Conservation (phyloP, 2,888 invertebrate species). For the Watsonalla cultraria region DNA sequence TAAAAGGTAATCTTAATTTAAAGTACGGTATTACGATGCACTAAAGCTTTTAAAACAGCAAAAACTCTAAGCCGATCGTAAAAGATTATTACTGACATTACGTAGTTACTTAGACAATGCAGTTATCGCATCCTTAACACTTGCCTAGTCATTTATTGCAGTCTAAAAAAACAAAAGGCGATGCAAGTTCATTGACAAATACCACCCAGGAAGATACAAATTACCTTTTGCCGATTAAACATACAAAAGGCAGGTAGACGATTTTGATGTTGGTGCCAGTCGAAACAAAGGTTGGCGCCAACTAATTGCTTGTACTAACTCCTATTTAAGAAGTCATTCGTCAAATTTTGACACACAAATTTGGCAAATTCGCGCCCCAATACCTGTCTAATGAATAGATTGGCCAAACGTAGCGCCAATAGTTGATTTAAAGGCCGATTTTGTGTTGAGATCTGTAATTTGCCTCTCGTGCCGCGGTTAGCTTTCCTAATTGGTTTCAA, state of each 20-base stretch:
- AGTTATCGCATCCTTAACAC: neutral
- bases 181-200: slow-evolving; percentile 30
- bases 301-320: slow-evolving; percentile 13
- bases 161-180: slow-evolving; percentile 15
- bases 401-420: slow-evolving; percentile 27
- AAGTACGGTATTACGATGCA: no score
- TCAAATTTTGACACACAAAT: slow-evolving; percentile 49
- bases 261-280: slow-evolving; percentile 24
- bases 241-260: slow-evolving; percentile 35
- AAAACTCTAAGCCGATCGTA: neutral
- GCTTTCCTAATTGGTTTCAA: slow-evolving; percentile 12
- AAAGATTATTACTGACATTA: neutral
- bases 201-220: slow-evolving; percentile 42
- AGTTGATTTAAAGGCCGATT: slow-evolving; percentile 31
- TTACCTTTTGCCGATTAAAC: slow-evolving; percentile 24
- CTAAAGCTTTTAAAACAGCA: no score
- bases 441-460: slow-evolving; percentile 31
- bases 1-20: no score
- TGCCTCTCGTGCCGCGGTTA: slow-evolving; percentile 15
- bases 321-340: slow-evolving; percentile 29
- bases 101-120: neutral
- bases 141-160: neutral
- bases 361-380: slow-evolving; percentile 41
- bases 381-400: slow-evolving; percentile 29
- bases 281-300: slow-evolving; percentile 32